Base-by-base conservation (phyloP, 2,888 invertebrate genomes). In the Lycocerus yunnanus region DNA sequence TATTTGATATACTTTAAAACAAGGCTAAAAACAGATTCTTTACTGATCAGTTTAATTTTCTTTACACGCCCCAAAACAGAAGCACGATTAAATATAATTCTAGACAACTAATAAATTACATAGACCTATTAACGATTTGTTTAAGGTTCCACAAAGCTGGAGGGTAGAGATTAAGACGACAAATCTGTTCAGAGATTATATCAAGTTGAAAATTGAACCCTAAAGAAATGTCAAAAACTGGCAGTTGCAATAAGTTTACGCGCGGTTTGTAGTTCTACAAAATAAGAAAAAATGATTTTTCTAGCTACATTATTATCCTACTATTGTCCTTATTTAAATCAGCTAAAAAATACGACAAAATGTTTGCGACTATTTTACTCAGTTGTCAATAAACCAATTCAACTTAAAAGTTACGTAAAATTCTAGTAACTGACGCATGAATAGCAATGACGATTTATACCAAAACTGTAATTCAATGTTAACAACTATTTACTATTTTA, bases 161-260 rank as follows among this genome's bases (percentile, higher is more conserved):
- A n/a, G 43, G 43, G 58, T 27, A 68, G 24, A 68, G 69, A 61
- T 43, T 43, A 43, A 69, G 63, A 63, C 69, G 69, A 61, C 27
- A 20, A 69, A 63, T 69, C 24, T 66, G 59, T 16, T 58, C 66
- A 24, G 20, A 66, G 66, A 66, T 59, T 58, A 71, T 63, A 27
- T 71, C 66, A 71, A 59, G 21, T 66, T 66, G 58, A 59, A 66
- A 59, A 66, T 58, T 71, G 66, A 71, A 71, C 71, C 58, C 58
- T 60, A 66, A 71, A 58, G 71, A 66, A 66, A 66, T 66, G 71
- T 66, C 71, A 65, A 66, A 71, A 66, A 66, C 71, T 66, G 66
- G 20, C 71, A 16, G 58, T 58, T n/a, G 20, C 58, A 66, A 71
- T 71, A 66, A 71, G 59, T 16, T 21, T 20, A 14, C 58, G 10